Base-by-base conservation (phyloP, 2,888 invertebrate genomes). In the Ernsta delagoae region DNA sequence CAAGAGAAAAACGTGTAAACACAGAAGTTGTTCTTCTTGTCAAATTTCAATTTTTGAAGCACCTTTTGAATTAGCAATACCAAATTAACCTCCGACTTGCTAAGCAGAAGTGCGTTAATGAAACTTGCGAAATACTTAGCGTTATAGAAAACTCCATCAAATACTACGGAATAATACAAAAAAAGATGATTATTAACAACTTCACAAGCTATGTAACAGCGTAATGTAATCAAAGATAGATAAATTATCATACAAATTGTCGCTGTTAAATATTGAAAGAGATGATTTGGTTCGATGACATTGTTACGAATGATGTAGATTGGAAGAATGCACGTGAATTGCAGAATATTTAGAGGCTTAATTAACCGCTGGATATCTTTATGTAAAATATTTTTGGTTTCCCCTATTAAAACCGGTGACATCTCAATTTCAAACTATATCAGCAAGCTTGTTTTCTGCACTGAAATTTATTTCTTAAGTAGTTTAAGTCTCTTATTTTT, bases 1-100 rank as follows among this genome's bases (percentile, higher is more conserved):
- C 45, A 45, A n/a, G 45, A 45, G n/a, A 11, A 3, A 12, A 45
- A 16, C 5, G 31, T 67, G 45, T 39, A 60, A 8, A 43, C 6
- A 2, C 1, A 16, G 11, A 67, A 43, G 11, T 43, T 34, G 31
- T 66, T 53, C 3, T 31, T 24, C 4, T 59, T 60, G 5, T 31
- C 54, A 6, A 53, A 54, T 11, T 54, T 60, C 11, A 60, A 36
- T 16, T 60, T 54, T 3, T 45, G 34, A 54, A 50, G 60, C 34
- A 67, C 31, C 6, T 54, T 67, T 11, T 67, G 60, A 24, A 67
- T 11, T 6, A 43, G 31, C 4, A 60, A 67, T 4, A 67, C 43
- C 1, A 67, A 60, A 4, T 60, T 41, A 9, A 48, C 50, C n/a
- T 65, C 16, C 48, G 4, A 24, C 24, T 65, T 39, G 0, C 16